A percentile compares a stretch with the other conserved stretches of the same genome.
Evolutionary conservation across 2,888 invertebrate genomes (phyloP).

Genomic region (Drosophila recens): DNA sequence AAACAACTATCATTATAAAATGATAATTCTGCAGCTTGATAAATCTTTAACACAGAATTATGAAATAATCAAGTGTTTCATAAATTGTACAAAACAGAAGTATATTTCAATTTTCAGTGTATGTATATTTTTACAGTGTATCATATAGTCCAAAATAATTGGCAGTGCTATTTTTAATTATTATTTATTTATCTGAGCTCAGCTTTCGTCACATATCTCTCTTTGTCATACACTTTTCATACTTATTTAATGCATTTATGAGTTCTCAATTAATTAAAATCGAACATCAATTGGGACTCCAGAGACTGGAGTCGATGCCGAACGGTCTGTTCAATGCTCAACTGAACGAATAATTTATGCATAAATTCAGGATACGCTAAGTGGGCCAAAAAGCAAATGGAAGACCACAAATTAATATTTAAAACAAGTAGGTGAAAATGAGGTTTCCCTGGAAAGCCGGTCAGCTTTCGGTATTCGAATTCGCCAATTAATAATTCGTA

Average conservation of each 20-base stretch:
- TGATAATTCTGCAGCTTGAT: neutral
- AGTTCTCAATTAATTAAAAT: constrained; percentile 74
- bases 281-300: constrained; percentile 47
- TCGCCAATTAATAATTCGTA: constrained; percentile 51
- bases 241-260: constrained; percentile 52
- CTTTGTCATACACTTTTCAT: neutral
- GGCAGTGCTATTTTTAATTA: neutral
- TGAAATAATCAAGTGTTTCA: neutral
- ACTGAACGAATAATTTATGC: constrained; percentile 63
- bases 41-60: neutral
- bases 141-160: neutral
- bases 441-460: constrained; percentile 40
- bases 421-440: constrained; percentile 16
- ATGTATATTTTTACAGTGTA: constrained; percentile 15
- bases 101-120: neutral
- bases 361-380: constrained; percentile 53
- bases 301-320: neutral
- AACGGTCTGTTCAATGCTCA: neutral
- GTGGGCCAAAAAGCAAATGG: constrained; percentile 38
- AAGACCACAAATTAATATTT: constrained; percentile 52
- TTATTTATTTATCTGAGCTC: neutral
- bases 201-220: neutral
- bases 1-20: neutral
- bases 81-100: neutral
- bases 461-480: constrained; percentile 12